phyloP scores from a whole-genome alignment of 2,797 vertebrate species.

The Decapterus maruadsi region DNA sequence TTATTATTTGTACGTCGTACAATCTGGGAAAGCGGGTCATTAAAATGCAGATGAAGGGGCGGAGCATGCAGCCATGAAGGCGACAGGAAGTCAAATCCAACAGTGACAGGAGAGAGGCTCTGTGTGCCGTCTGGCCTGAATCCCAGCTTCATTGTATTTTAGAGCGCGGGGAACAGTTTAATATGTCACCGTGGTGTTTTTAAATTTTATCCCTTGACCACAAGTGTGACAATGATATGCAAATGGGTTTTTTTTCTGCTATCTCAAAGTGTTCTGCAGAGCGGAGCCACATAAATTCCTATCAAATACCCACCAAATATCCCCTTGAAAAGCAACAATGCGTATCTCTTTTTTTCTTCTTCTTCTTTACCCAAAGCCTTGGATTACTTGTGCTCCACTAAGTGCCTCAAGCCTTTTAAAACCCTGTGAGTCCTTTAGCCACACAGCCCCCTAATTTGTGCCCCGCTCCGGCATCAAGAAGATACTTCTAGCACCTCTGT shows the following conservation, averaged over 20 bases:
- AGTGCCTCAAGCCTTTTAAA: conserved; percentile 60
- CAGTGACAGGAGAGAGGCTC: conserved; percentile 37
- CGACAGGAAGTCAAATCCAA: conserved; percentile 24
- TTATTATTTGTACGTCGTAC: conserved; percentile 43
- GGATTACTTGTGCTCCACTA: conserved; percentile 52
- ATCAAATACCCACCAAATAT: conserved; percentile 33
- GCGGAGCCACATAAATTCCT: conserved; percentile 30
- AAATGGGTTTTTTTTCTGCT: conserved; percentile 49
- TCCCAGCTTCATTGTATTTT: conserved; percentile 45
- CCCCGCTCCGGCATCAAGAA: conserved; percentile 44
- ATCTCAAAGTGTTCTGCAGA: conserved; percentile 42
- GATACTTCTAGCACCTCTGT: conserved; percentile 48
- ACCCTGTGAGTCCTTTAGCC: conserved; percentile 46
- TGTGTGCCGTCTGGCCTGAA: conserved; percentile 51
- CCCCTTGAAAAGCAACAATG: conserved; percentile 37
- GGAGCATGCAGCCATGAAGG: conserved; percentile 6
- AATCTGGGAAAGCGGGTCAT: conserved; percentile 15
- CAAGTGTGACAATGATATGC: conserved; percentile 49
- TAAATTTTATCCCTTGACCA: conserved; percentile 36
- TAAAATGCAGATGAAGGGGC: conserved; percentile 47
- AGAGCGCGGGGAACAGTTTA: conserved; percentile 54
- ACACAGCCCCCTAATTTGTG: conserved; percentile 59
- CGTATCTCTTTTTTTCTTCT: conserved; percentile 2
- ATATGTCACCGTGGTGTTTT: conserved; percentile 52
- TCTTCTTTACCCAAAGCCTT: conserved; percentile 27